Percentiles rank a stretch among this genome's conserved stretches.
phyloP scores from a whole-genome alignment of 2,888 invertebrate genomes.

The Caenorhabditis doughertyi region DNA sequence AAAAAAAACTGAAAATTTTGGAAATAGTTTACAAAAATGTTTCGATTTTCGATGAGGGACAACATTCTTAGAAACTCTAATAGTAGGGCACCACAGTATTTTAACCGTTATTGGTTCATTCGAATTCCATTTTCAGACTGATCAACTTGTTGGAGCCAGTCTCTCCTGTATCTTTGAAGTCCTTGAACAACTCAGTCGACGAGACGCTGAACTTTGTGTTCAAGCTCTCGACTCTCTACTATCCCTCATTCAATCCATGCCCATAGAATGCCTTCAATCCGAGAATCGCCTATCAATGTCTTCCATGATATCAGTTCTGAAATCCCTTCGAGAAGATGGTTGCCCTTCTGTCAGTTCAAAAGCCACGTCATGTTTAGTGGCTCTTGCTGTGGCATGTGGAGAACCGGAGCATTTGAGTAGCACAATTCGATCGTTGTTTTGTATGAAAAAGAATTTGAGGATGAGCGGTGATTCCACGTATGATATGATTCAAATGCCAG shows the following conservation, averaged over 20 bases:
- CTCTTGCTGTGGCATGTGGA: slow-evolving; percentile 93
- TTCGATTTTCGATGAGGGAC: too few relatives aligned
- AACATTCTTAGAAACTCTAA: too few relatives aligned
- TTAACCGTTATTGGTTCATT: neutral
- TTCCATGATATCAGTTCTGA: slow-evolving; percentile 90
- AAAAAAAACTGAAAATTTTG: too few relatives aligned
- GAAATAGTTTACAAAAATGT: too few relatives aligned
- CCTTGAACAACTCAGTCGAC: slow-evolving; percentile 90
- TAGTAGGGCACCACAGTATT: too few relatives aligned
- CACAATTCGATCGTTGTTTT: slow-evolving; percentile 68
- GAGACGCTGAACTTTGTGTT: slow-evolving; percentile 91
- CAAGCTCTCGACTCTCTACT: slow-evolving; percentile 91
- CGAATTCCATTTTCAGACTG: slow-evolving; percentile 56
- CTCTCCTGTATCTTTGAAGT: slow-evolving; percentile 91
- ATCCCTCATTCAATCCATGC: slow-evolving; percentile 86
- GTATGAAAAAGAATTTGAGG: slow-evolving; percentile 53
- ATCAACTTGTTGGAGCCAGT: slow-evolving; percentile 84
- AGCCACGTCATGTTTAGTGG: slow-evolving; percentile 93
- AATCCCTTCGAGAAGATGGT: slow-evolving; percentile 83
- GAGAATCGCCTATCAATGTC: slow-evolving; percentile 90
- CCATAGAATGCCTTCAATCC: slow-evolving; percentile 90
- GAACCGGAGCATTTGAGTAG: slow-evolving; percentile 84
- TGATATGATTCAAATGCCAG: slow-evolving; percentile 73
- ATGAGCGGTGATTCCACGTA: slow-evolving; percentile 68
- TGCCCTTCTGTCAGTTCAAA: slow-evolving; percentile 88